These are phyloP conservation scores for Leguminivora glycinivorella DNA, from an alignment of 1,140 invertebrate species.

Conservation along the genomic window DNA sequence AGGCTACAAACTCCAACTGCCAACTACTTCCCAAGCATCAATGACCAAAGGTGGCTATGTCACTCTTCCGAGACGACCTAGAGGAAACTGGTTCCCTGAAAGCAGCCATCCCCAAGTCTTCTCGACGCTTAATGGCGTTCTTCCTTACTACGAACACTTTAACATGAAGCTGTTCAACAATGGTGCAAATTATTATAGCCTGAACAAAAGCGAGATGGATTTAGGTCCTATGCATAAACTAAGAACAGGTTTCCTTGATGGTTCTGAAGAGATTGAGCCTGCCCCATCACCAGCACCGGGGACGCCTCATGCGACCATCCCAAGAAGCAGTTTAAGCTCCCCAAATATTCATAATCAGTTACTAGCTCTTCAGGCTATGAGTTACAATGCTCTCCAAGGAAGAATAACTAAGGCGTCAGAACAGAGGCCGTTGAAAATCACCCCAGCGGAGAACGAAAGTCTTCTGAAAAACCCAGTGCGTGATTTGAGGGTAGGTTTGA, in stretches of 20 bases:
- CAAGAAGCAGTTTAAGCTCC: constrained; percentile 69
- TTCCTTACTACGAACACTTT: constrained; percentile 91
- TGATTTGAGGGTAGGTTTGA: constrained; percentile 54
- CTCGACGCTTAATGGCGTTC: constrained; percentile 79
- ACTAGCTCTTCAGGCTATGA: constrained; percentile 60
- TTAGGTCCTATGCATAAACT: constrained; percentile 73
- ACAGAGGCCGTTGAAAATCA: constrained; percentile 57
- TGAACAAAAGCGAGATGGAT: constrained; percentile 82
- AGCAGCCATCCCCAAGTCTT: constrained; percentile 75
- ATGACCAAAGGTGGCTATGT: constrained; percentile 87
- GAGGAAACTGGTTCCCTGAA: constrained; percentile 86
- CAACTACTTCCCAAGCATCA: constrained; percentile 80
- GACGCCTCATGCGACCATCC: constrained; percentile 69
- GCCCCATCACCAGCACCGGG: constrained; percentile 71
- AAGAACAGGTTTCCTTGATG: constrained; percentile 73
- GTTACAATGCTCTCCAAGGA: constrained; percentile 41
- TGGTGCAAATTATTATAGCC: constrained; percentile 86
- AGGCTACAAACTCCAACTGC: constrained; percentile 83
- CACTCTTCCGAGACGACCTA: constrained; percentile 89
- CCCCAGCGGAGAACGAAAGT: constrained; percentile 59
- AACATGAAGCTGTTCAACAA: constrained; percentile 89
- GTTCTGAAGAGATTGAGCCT: constrained; percentile 81
- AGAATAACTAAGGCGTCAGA: constrained; percentile 45
- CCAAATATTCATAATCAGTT: constrained; percentile 73
- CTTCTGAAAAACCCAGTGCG: constrained; percentile 50